Conservation (phyloP, 1,140 invertebrate genomes). For the Pogonomyrmex californicus region DNA sequence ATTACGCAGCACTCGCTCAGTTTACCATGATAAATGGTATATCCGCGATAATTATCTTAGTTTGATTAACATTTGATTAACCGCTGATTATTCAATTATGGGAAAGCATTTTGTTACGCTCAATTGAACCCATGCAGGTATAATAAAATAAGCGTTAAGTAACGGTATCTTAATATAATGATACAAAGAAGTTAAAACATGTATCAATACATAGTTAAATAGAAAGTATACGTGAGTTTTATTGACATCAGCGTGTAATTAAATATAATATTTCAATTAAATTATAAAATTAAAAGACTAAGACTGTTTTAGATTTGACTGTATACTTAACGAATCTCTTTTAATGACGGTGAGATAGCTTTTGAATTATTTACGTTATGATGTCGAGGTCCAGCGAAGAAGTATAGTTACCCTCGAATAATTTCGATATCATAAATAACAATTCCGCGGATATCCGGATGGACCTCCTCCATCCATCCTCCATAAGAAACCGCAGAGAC, state of each 20-base stretch:
- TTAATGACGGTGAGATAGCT: background rate
- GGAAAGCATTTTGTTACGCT: constrained; percentile 70
- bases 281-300: background rate
- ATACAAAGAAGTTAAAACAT: background rate
- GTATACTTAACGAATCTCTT: background rate
- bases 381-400: background rate
- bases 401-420: constrained; percentile 14
- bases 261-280: constrained; percentile 1
- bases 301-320: background rate
- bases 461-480: constrained; percentile 16
- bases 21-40: constrained; percentile 45
- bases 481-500: constrained; percentile 34
- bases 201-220: background rate
- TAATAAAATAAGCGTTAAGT: constrained; percentile 54
- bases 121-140: constrained; percentile 66
- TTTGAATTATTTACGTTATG: background rate
- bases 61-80: constrained; percentile 32
- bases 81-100: constrained; percentile 73
- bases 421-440: constrained; percentile 49
- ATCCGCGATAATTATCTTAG: constrained; percentile 56
- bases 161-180: background rate
- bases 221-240: background rate
- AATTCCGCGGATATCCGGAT: constrained; percentile 41
- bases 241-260: constrained; percentile 5
- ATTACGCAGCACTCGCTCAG: constrained; percentile 40